These are phyloP conservation scores for Poecilia picta DNA, from an alignment of 2,797 vertebrate genomes.

Conservation along the genomic window DNA sequence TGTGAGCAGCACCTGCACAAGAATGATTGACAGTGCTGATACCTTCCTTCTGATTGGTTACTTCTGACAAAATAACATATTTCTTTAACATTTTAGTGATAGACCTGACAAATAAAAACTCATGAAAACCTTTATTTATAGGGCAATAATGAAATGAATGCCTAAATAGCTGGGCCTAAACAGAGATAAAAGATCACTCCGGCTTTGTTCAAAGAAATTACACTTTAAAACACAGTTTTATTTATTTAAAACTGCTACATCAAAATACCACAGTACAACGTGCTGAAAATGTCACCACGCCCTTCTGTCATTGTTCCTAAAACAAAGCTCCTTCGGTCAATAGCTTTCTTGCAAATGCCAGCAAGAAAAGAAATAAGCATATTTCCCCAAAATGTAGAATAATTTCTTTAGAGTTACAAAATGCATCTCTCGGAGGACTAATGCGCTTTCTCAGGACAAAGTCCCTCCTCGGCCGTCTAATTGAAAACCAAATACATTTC, in stretches of 20 bases:
- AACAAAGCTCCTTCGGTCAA: neutral
- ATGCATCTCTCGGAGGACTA: conserved; percentile 15
- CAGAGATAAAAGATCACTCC: neutral
- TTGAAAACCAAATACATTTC: conserved; percentile 32
- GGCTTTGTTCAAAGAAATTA: neutral
- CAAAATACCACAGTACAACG: neutral
- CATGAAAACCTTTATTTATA: neutral
- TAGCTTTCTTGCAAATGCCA: conserved; percentile 10
- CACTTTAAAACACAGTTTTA: neutral
- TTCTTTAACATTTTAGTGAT: neutral
- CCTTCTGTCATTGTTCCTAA: neutral
- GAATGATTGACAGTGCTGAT: too few species aligned
- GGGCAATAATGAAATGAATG: neutral
- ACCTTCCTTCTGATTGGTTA: too few species aligned
- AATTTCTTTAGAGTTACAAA: conserved; percentile 25
- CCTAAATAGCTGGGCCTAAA: neutral
- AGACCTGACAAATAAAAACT: neutral
- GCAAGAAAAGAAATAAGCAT: neutral
- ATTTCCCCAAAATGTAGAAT: conserved; percentile 16
- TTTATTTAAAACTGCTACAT: neutral
- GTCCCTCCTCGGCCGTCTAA: conserved; percentile 13
- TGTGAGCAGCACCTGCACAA: too few species aligned
- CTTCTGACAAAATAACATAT: too few species aligned
- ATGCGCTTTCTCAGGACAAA: conserved; percentile 19
- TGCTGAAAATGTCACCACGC: neutral